Percentiles rank a stretch among this genome's conserved stretches.
Evolutionary conservation across 1,140 invertebrate genomes (phyloP).

Genomic region (Wasmannia auropunctata): DNA sequence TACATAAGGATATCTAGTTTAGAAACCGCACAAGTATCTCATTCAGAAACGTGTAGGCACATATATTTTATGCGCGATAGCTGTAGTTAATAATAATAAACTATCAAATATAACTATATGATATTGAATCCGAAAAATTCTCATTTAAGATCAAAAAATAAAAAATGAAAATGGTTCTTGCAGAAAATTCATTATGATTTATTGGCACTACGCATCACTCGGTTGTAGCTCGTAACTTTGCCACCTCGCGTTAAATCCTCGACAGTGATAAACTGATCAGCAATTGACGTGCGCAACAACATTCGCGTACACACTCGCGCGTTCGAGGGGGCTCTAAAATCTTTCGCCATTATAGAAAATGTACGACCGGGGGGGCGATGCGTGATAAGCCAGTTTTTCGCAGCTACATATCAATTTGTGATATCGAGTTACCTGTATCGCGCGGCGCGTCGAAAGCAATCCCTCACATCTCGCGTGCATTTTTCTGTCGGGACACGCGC

Average conservation of each 20-base stretch:
- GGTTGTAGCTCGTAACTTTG: slow-evolving; percentile 1
- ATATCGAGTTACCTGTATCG: slow-evolving; percentile 46
- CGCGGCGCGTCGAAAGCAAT: slow-evolving; percentile 20
- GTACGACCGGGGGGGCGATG: not conserved
- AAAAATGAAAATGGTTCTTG: not conserved
- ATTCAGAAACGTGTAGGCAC: not conserved
- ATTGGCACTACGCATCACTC: slow-evolving; percentile 15
- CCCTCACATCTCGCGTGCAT: slow-evolving; percentile 5
- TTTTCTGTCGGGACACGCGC: slow-evolving; percentile 14
- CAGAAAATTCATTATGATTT: slow-evolving; percentile 20
- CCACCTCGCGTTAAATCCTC: slow-evolving; percentile 4
- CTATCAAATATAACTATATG: not conserved
- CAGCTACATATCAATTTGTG: slow-evolving; percentile 44
- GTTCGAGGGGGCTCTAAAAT: slow-evolving; percentile 28
- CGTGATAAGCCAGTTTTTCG: slow-evolving; percentile 34
- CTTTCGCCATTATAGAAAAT: slow-evolving; percentile 33
- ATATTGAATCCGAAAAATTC: slow-evolving; percentile 9
- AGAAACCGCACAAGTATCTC: not conserved
- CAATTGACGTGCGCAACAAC: slow-evolving; percentile 23
- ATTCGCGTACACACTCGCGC: not conserved
- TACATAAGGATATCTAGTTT: not conserved
- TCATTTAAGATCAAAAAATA: slow-evolving; percentile 11
- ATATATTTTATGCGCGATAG: not conserved
- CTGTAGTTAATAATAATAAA: not conserved
- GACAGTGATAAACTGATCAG: slow-evolving; percentile 37